phyloP scores from a whole-genome alignment of 2,113 vertebrate species.

The Neolamprologus brichardi region DNA sequence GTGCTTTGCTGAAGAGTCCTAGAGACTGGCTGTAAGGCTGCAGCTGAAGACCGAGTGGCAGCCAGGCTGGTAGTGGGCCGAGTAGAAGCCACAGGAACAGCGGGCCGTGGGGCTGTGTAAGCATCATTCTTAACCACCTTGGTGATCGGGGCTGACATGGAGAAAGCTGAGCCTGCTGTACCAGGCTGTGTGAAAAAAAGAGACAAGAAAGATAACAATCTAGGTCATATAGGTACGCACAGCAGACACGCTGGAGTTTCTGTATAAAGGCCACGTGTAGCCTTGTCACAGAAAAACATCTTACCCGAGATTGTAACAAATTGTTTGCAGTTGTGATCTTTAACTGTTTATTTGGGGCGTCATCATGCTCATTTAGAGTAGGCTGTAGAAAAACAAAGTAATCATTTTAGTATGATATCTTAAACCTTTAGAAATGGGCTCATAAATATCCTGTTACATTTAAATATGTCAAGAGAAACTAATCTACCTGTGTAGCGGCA shows the following conservation, averaged over 20 bases:
- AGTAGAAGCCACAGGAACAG: slow-evolving; percentile 56
- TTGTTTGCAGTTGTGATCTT: slow-evolving; percentile 78
- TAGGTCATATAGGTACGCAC: background rate
- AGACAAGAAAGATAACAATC: background rate
- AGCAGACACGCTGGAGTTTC: background rate
- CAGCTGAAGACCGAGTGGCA: slow-evolving; percentile 52
- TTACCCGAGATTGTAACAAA: slow-evolving; percentile 79
- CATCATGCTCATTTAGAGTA: slow-evolving; percentile 63
- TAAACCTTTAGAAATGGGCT: background rate
- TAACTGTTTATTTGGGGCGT: slow-evolving; percentile 80
- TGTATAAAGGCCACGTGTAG: background rate
- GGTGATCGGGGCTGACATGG: slow-evolving; percentile 84
- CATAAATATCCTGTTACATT: background rate
- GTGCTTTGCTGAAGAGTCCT: slow-evolving; percentile 75
- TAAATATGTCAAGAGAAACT: background rate
- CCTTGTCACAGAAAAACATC: background rate
- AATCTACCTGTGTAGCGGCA: slow-evolving; percentile 44
- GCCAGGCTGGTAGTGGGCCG: slow-evolving; percentile 58
- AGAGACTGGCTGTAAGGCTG: slow-evolving; percentile 78
- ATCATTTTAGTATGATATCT: background rate
- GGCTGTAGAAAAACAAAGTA: slow-evolving; percentile 18
- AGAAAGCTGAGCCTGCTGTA: slow-evolving; percentile 73
- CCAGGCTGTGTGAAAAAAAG: slow-evolving; percentile 63
- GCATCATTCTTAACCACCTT: slow-evolving; percentile 97
- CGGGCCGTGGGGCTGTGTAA: slow-evolving; percentile 80